These are phyloP conservation scores for Pagetopsis macropterus DNA, from an alignment of 2,797 vertebrate genomes.

Conservation along the genomic window DNA sequence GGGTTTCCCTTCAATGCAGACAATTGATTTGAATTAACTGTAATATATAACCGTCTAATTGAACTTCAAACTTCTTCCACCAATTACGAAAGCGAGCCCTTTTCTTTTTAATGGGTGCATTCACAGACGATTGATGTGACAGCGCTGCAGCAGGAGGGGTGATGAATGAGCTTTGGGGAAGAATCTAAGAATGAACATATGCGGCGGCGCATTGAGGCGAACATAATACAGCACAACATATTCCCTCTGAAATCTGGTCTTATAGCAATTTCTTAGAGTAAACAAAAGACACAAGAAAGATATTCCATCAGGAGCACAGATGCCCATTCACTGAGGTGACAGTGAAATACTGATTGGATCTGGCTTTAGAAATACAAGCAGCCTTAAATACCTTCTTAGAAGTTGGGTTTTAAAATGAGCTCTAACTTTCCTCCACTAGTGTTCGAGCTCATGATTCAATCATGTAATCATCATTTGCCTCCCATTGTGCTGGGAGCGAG, in stretches of 20 bases:
- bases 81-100: slow-evolving; percentile 31
- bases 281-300: slow-evolving; percentile 24
- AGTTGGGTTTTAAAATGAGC: slow-evolving; percentile 39
- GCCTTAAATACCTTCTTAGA: slow-evolving; percentile 9
- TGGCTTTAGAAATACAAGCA: background rate
- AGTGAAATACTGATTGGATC: slow-evolving; percentile 14
- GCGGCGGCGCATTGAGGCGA: background rate
- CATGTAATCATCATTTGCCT: slow-evolving; percentile 68
- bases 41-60: slow-evolving; percentile 20
- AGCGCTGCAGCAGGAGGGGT: slow-evolving; percentile 33
- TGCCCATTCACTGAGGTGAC: slow-evolving; percentile 3
- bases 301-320: slow-evolving; percentile 18
- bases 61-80: slow-evolving; percentile 34
- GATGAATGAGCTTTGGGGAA: slow-evolving; percentile 38
- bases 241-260: background rate
- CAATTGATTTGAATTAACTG: slow-evolving; percentile 57
- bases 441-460: slow-evolving; percentile 66
- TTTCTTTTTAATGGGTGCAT: slow-evolving; percentile 10
- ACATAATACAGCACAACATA: background rate
- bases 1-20: slow-evolving; percentile 37
- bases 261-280: slow-evolving; percentile 8
- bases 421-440: slow-evolving; percentile 1
- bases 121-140: slow-evolving; percentile 32
- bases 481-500: slow-evolving; percentile 40
- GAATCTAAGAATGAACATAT: slow-evolving; percentile 23